Conservation (phyloP, 2,797 vertebrate genomes). For the Enteromius thamalakanensis region DNA sequence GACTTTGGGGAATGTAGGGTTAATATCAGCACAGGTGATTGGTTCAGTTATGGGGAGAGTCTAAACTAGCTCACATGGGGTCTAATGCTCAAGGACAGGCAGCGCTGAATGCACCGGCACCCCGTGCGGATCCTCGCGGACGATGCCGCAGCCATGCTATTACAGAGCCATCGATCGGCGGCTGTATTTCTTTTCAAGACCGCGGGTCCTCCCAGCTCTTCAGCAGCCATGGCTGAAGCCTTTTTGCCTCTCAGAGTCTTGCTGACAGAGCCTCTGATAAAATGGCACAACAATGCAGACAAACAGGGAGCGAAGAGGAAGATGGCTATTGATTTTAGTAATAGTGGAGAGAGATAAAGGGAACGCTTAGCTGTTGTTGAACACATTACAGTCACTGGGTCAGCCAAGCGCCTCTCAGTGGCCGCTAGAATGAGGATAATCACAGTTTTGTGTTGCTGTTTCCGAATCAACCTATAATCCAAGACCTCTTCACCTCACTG, state of each 20-base stretch:
- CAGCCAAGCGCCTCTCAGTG: conserved; percentile 26
- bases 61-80: background rate
- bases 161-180: conserved; percentile 54
- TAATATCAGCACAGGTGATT: conserved; percentile 36
- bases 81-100: conserved; percentile 40
- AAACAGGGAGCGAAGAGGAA: conserved; percentile 55
- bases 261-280: conserved; percentile 45
- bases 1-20: conserved; percentile 28
- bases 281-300: conserved; percentile 52
- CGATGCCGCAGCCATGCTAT: conserved; percentile 40
- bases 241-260: conserved; percentile 30
- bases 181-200: conserved; percentile 49
- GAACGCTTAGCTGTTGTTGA: conserved; percentile 49
- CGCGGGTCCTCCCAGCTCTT: conserved; percentile 9
- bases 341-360: conserved; percentile 53
- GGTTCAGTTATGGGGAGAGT: background rate
- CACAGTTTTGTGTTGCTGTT: conserved; percentile 17
- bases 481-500: background rate
- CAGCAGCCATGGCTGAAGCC: conserved; percentile 16
- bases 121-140: conserved; percentile 8
- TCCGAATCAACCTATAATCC: background rate
- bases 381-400: conserved; percentile 38
- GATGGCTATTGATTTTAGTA: conserved; percentile 60
- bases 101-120: conserved; percentile 36
- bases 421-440: conserved; percentile 41